These are phyloP conservation scores for Chaetodon auriga DNA, from an alignment of 2,113 vertebrate species.

Conservation along the genomic window DNA sequence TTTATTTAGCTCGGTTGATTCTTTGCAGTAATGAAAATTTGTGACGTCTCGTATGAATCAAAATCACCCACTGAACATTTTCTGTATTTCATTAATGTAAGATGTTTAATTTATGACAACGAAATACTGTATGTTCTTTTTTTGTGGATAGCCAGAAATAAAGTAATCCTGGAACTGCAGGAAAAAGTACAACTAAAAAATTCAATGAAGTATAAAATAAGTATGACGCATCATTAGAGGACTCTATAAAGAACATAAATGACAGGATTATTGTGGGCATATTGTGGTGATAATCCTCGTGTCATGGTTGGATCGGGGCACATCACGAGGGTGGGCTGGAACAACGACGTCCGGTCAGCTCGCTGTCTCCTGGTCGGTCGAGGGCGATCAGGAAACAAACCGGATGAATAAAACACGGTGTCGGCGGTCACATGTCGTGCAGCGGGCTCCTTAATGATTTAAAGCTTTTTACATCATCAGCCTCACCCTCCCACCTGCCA, in stretches of 20 bases:
- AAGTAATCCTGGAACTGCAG: background rate
- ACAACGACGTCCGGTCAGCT: constrained; percentile 17
- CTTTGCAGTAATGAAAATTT: too few relatives aligned
- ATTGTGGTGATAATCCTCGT: background rate
- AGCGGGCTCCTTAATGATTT: constrained; percentile 79
- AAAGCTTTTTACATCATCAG: constrained; percentile 78
- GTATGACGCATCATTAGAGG: background rate
- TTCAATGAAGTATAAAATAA: background rate
- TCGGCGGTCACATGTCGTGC: constrained; percentile 69
- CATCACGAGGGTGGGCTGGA: background rate
- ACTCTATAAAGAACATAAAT: background rate
- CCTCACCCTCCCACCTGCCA: constrained; percentile 37
- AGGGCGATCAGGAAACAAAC: constrained; percentile 45
- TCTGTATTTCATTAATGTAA: too few relatives aligned
- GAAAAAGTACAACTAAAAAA: background rate
- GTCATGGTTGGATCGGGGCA: constrained; percentile 9
- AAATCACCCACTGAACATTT: too few relatives aligned
- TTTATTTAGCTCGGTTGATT: too few relatives aligned
- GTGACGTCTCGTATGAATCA: too few relatives aligned
- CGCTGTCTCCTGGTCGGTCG: constrained; percentile 2
- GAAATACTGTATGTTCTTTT: background rate
- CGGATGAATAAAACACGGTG: constrained; percentile 61
- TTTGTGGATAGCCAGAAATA: background rate
- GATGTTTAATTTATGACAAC: background rate
- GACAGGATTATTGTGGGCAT: too few relatives aligned